Base-by-base conservation (phyloP, 2,797 vertebrate genomes). In the Triplophysa bombifrons region DNA sequence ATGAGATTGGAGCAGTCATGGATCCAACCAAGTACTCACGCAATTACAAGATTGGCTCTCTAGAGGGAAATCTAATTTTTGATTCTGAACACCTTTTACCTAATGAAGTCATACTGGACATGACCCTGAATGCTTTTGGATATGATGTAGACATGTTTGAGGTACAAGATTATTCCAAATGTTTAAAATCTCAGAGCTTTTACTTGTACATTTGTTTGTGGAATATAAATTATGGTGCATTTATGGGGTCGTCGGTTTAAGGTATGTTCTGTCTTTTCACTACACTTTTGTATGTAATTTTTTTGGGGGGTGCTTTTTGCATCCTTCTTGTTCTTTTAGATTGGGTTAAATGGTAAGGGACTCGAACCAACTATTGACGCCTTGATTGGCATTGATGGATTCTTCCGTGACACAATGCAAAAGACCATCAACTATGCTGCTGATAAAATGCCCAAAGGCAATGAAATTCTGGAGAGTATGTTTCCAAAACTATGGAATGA, bases 101-200 rank as follows among this genome's bases (percentile, higher is more conserved):
- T 79, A 97, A 89, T 84, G 96, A 98, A 84, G 92, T 91, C 74
- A 95, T 99, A 95, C 91, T 99, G 83, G 97, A 98, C 88, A 95
- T 95, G 76, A 97, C 96, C 19, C 91, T 99, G 53, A 87, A 91
- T n/a, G 85, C 93, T 20, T 96, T 97, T 65, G 98, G 96, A 85
- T 82, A 80, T 80, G 87, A 96, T 61, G 50, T 91, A 0, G 96
- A 99, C 82, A 90, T 99, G 90, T 93, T 99, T 86, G 98, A 99
- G 97, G 98, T 99, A 93, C 71, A 78, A 17, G 8, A 76, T 61
- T 22, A 11, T 25, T 44, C 30, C 20, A 16, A 5, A 58, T 38
- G 5, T 51, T 19, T 50, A 50, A 14, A 16, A 46, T 46, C 4
- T 46, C 58, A 61, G 13, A 41, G 41, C 41, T 41, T 41, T 63